Base-by-base conservation (phyloP, 2,113 vertebrate species). In the Mormyrus iriodes region DNA sequence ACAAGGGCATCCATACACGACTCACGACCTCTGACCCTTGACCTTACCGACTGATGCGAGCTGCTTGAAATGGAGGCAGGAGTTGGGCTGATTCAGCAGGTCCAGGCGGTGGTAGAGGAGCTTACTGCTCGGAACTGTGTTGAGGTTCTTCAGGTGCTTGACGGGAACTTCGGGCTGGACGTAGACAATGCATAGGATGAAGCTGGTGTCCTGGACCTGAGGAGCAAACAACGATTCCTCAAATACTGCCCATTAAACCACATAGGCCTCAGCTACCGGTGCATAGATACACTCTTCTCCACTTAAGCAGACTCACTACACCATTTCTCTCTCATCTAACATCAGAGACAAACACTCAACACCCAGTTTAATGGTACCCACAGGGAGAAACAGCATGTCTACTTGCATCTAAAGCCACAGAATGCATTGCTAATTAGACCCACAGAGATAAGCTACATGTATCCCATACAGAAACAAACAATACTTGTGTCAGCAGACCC, bases 31-130 rank as follows among this genome's bases (percentile, higher is more conserved):
- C 49, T 52, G 27, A 12, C 17, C 39, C 55, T 19, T 15, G 58
- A 31, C 55, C 94, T 95, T 93, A 99, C 98, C 98, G 53, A 99
- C 95, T 0, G 98, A 99, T 4, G 98, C 97, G 46, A 99, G 93
- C 94, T 99, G 98, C 90, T 99, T 99, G 95, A 99, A 99, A 94
- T 99, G 98, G 89, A 99, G 96, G 91, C 98, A 99, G 91, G 97
- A 96, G 0, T 96, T 97, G 0, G 98, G 97, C 91, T 99, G 98
- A 55, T 97, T 98, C 93, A 99, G 96, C 61, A 99, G 97, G 94
- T 99, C 98, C 55, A 99, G 93, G 0, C 98, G 95, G 86, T 99
- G 98, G 93, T 99, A 99, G 0, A 99, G 95, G 27, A 99, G 95
- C 93, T 99, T 99, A 92, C 98, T 99, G 94, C 98, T 98, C 88